phyloP scores from a whole-genome alignment of 1,140 invertebrate species.

The Drosophila pruinosa region DNA sequence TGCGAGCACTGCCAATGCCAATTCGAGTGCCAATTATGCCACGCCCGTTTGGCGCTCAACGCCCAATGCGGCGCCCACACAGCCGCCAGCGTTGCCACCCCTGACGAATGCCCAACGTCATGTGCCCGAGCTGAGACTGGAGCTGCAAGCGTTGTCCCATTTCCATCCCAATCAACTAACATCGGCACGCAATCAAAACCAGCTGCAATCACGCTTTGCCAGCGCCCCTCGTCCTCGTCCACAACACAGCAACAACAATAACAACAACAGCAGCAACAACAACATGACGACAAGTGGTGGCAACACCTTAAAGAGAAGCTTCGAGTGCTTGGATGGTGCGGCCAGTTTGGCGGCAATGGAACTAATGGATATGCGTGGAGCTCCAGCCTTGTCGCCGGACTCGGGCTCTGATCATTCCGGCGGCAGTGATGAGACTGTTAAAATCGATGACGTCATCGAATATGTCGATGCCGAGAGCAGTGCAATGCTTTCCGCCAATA shows the following conservation, averaged over 20 bases:
- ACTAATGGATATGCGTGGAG: conserved; percentile 70
- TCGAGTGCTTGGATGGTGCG: conserved; percentile 53
- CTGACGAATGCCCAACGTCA: conserved; percentile 41
- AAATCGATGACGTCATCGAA: conserved; percentile 78
- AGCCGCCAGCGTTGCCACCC: not conserved
- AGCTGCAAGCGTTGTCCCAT: conserved; percentile 57
- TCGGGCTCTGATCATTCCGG: conserved; percentile 81
- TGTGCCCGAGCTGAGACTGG: conserved; percentile 64
- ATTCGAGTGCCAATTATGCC: conserved; percentile 40
- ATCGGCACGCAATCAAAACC: conserved; percentile 47
- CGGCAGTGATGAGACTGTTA: conserved; percentile 79
- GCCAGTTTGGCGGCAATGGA: conserved; percentile 70
- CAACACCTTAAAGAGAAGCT: conserved; percentile 29
- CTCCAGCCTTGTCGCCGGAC: conserved; percentile 50
- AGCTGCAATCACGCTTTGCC: conserved; percentile 36
- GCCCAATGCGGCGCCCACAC: conserved; percentile 41
- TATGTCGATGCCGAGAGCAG: conserved; percentile 76
- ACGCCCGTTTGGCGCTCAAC: conserved; percentile 54
- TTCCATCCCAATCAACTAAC: conserved; percentile 68
- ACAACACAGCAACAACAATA: not conserved
- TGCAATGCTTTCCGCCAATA: conserved; percentile 16
- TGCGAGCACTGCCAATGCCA: not conserved
- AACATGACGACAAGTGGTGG: conserved; percentile 6
- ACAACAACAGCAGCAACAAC: conserved; percentile 9
- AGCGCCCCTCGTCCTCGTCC: not conserved